Conservation (phyloP, 2,797 vertebrate genomes). For the Allobates femoralis region DNA sequence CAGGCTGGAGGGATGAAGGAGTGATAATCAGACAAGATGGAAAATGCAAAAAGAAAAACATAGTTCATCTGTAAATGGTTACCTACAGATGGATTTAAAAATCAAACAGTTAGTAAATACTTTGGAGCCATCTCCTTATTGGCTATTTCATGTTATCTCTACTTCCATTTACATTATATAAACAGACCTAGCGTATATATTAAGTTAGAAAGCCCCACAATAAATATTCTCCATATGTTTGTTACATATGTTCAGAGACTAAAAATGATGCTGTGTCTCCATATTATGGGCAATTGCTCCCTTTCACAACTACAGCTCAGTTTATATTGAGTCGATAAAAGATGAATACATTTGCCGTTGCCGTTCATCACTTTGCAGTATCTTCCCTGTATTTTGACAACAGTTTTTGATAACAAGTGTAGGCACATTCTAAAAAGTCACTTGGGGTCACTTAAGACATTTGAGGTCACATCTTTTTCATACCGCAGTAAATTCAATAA, state of each 20-base stretch:
- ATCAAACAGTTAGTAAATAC: not conserved
- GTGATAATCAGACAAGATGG: too few species aligned
- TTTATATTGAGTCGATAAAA: not conserved
- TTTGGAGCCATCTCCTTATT: not conserved
- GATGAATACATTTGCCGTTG: not conserved
- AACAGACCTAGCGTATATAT: not conserved
- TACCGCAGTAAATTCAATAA: not conserved
- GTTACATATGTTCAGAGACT: not conserved
- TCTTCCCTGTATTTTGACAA: not conserved
- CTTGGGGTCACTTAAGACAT: conserved; percentile 16
- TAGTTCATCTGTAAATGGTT: too few species aligned
- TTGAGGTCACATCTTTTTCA: conserved; percentile 7
- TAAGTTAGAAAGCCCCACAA: not conserved
- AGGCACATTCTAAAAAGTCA: conserved; percentile 24
- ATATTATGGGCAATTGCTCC: not conserved
- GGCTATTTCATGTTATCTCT: not conserved
- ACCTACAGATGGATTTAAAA: not conserved
- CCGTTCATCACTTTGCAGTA: not conserved
- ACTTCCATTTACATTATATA: not conserved
- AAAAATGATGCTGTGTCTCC: not conserved
- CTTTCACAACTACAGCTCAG: not conserved
- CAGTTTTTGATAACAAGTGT: conserved; percentile 23
- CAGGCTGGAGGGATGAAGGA: too few species aligned
- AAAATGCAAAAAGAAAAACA: not conserved
- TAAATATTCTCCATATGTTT: conserved; percentile 2